Evolutionary conservation across 2,888 invertebrate species (phyloP), one percentile per base, ranked within the genome.

Genomic region (Meiosimyza decipiens): DNA sequence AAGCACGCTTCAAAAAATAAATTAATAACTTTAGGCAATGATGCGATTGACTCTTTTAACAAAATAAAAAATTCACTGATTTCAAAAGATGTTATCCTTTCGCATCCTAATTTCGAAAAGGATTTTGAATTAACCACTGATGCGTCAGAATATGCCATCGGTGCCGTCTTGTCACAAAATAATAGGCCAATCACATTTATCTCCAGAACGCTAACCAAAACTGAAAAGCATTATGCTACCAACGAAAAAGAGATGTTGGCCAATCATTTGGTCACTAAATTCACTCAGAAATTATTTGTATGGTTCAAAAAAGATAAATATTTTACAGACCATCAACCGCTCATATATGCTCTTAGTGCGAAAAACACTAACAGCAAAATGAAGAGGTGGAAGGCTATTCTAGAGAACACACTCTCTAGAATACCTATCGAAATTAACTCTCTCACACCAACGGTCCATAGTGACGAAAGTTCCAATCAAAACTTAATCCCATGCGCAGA

Each of bases 61-160:
- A 65, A 65, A 65, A 16, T 65, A 2, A 65, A 65, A 65, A 13
- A 12, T 6, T 33, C 52, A n/a, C 28, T 65, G 15, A 51, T 50
- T 15, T 50, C 52, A n/a, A n/a, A 33, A 6, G 66, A 66, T 22
- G 28, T 66, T 3, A 47, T 66, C 5, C 13, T 66, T 12, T 7
- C n/a, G 1, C 40, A 55, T 40, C 66, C 66, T 7, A 18, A 66
- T 40, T 47, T 68, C 4, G 15, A 16, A 6, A 68, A 68, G 15
- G 68, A 47, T 2, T 68, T 68, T 47, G 11, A 16, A 22, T 18
- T 68, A 3, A 68, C 68, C 1, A 68, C 68, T 4, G 55, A 68
- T n/a, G 57, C 68, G 11, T 68, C 68, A 1, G 49, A 68, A 13
- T 49, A n/a, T 15, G 68, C 68, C 3, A 54, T 66, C 13, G 65